Evolutionary conservation across 2,113 vertebrate species (phyloP).

Genomic region (Corythornis madagascariensis): DNA sequence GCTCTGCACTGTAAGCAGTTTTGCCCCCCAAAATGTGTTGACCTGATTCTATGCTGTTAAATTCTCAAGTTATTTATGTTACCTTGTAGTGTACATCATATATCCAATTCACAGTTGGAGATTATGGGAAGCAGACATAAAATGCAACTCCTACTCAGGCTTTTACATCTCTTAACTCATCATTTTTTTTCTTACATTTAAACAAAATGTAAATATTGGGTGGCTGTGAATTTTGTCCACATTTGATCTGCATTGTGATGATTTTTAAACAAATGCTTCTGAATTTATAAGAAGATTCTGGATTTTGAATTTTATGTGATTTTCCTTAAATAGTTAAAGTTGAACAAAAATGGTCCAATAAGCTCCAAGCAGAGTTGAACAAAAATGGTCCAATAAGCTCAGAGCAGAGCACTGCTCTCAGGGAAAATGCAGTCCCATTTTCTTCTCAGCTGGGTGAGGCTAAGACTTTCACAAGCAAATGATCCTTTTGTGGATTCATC

Average conservation of each 20-base stretch:
- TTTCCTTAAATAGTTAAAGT: too few relatives aligned
- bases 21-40: neutral
- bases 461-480: neutral
- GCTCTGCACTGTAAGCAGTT: conserved; percentile 3
- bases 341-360: too few relatives aligned
- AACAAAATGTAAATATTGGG: neutral
- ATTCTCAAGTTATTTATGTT: neutral
- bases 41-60: neutral
- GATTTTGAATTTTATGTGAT: neutral
- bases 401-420: neutral
- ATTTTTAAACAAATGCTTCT: neutral
- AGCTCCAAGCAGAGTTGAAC: too few relatives aligned
- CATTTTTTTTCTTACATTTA: neutral
- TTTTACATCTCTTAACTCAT: neutral
- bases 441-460: neutral
- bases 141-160: neutral
- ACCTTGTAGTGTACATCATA: neutral
- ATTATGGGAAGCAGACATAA: neutral
- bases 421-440: neutral
- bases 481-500: neutral
- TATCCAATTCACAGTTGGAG: neutral
- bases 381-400: too few relatives aligned
- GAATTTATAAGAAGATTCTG: neutral
- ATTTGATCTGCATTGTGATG: neutral
- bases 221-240: neutral